These are phyloP conservation scores for Euphysa ruthae DNA, from an alignment of 30 jellyfish, hydroid and myxozoan species.

Conservation along the genomic window DNA sequence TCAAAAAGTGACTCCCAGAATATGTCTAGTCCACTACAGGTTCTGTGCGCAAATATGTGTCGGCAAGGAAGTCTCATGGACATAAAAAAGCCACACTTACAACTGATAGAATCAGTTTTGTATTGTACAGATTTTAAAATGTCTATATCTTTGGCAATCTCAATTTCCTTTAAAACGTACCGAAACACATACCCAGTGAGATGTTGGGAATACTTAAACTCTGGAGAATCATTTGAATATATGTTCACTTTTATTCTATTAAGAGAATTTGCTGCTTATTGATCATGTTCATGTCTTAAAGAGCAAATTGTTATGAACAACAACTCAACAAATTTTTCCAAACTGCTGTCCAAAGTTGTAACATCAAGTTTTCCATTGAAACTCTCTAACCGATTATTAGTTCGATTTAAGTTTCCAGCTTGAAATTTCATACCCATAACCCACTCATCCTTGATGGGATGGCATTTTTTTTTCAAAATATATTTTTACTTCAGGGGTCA, in stretches of 20 bases:
- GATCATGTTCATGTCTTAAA: conserved; percentile 26
- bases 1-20: conserved; percentile 22
- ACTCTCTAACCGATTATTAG: conserved; percentile 39
- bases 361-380: too few relatives aligned
- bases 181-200: conserved; percentile 27
- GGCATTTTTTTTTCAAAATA: conserved; percentile 26
- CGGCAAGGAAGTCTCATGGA: too few relatives aligned
- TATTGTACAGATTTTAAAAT: too few relatives aligned
- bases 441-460: conserved; percentile 20
- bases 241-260: conserved; percentile 21
- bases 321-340: conserved; percentile 14
- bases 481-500: too few relatives aligned
- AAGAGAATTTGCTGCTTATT: conserved; percentile 5
- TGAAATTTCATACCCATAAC: conserved; percentile 14
- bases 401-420: conserved; percentile 11
- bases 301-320: conserved; percentile 1
- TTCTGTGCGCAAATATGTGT: too few relatives aligned
- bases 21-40: too few relatives aligned
- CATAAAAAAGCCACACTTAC: too few relatives aligned
- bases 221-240: too few relatives aligned
- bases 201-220: conserved; percentile 4
- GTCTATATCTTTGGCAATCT: too few relatives aligned
- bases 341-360: too few relatives aligned
- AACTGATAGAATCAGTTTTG: too few relatives aligned
- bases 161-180: too few relatives aligned